Evolutionary conservation across 2,888 invertebrate genomes (phyloP), one percentile per base, ranked within the genome.

Genomic region (Venustoraphidia nigricollis): DNA sequence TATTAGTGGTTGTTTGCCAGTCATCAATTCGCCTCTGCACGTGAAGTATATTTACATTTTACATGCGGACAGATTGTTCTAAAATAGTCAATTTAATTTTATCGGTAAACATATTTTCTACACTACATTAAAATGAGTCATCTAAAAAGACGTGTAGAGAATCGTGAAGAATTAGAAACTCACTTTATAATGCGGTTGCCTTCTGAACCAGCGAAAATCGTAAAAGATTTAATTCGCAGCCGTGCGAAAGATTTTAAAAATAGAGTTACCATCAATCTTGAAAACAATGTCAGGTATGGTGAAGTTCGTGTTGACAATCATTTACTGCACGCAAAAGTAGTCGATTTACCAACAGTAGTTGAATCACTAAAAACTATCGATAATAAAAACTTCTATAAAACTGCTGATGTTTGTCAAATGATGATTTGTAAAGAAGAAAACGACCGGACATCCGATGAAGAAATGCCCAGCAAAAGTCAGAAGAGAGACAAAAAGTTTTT

Each of bases 311-410:
- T 94, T 51, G 94, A 95, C 62, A 83, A 92, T 56, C 89, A 89
- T 79, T 62, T 87, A 34, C 76, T 93, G 62, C 83, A 85, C 62
- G 82, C 88, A 0, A 93, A 92, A 72, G 77, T 95, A 35, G 80
- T 93, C 0, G 96, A 97, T 66, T 66, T 96, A 42, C 96, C 96
- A 0, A 88, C 91, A 6, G 73, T 96, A 9, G 79, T 93, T n/a
- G 96, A 98, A 68, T 88, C 93, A 0, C 69, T 90, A 48, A 98
- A 98, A 70, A 95, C 95, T 0, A 89, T 96, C 48, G 98, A 98
- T 64, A 83, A 79, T 52, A 97, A 95, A 67, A 94, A 89, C 59
- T 91, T 97, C 59, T 98, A 97, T 63, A 98, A 98, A 72, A 91
- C 95, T 1, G 93, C 95, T 0, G 97, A 98, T 66, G 81, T 98